phyloP scores from a whole-genome alignment of 2,888 invertebrate species.

The Agonum fuliginosum region DNA sequence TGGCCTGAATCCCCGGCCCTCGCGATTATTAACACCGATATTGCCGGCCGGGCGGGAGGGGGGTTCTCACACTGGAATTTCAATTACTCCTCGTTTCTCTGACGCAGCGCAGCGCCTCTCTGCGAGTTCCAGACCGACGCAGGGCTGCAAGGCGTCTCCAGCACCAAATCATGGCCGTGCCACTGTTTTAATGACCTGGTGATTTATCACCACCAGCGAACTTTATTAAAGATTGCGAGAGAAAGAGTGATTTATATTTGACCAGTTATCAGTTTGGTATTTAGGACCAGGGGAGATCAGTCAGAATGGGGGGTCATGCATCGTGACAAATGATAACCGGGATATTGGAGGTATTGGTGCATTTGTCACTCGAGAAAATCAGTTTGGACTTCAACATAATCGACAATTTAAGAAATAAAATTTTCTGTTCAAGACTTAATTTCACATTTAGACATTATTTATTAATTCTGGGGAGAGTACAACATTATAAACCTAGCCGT shows the following conservation, averaged over 20 bases:
- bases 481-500: too few relatives aligned
- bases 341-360: too few relatives aligned
- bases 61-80: slow-evolving; percentile 36
- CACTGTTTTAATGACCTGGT: slow-evolving; percentile 55
- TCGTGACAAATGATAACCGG: too few relatives aligned
- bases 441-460: too few relatives aligned
- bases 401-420: too few relatives aligned
- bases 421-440: too few relatives aligned
- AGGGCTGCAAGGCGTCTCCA: slow-evolving; percentile 20
- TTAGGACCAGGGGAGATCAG: slow-evolving; percentile 25
- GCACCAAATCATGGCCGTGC: slow-evolving; percentile 50
- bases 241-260: slow-evolving; percentile 29
- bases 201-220: slow-evolving; percentile 48
- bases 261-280: slow-evolving; percentile 1
- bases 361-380: too few relatives aligned
- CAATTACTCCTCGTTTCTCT: slow-evolving; percentile 42
- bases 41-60: slow-evolving; percentile 10
- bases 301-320: too few relatives aligned
- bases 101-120: neutral
- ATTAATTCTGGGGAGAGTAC: too few relatives aligned
- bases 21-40: slow-evolving; percentile 48
- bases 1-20: neutral
- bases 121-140: neutral
- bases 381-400: too few relatives aligned
- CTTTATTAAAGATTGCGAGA: slow-evolving; percentile 52